Percentiles rank a stretch among this genome's conserved stretches.
These are phyloP conservation scores for Heliconius cydno DNA, from an alignment of 2,888 invertebrate genomes.

Conservation along the genomic window DNA sequence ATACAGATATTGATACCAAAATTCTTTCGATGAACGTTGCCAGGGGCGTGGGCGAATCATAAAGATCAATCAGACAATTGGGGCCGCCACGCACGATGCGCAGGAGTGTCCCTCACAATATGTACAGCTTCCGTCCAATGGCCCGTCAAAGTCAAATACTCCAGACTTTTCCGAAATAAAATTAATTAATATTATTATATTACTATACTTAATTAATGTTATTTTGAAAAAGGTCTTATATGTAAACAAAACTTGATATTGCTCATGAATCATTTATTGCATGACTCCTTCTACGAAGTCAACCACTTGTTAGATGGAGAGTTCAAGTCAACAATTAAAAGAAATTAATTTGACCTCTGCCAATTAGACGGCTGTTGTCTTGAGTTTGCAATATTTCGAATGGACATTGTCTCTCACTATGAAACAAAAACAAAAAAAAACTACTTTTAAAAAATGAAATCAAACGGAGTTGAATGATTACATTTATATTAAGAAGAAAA, in stretches of 20 bases:
- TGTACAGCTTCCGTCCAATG: conserved; percentile 65
- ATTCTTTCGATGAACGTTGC: conserved; percentile 58
- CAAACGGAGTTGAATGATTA: neutral
- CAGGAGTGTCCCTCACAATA: conserved; percentile 77
- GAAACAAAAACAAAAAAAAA: neutral
- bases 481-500: neutral
- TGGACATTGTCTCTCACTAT: neutral
- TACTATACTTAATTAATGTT: neutral
- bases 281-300: conserved; percentile 39
- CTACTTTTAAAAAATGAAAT: neutral
- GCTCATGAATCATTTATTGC: conserved; percentile 24
- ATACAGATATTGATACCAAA: conserved; percentile 31
- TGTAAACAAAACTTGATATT: neutral
- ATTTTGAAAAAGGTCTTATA: neutral
- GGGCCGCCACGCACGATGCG: conserved; percentile 75
- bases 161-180: conserved; percentile 36
- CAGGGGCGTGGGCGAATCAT: conserved; percentile 73
- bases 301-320: conserved; percentile 45
- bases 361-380: conserved; percentile 62
- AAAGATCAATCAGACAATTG: conserved; percentile 82
- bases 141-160: conserved; percentile 50
- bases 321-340: conserved; percentile 66
- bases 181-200: neutral
- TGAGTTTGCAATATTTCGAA: conserved; percentile 36
- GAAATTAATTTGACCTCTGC: conserved; percentile 78